phyloP scores from a whole-genome alignment of 2,888 invertebrate genomes.

The Eristalinus aeneus region DNA sequence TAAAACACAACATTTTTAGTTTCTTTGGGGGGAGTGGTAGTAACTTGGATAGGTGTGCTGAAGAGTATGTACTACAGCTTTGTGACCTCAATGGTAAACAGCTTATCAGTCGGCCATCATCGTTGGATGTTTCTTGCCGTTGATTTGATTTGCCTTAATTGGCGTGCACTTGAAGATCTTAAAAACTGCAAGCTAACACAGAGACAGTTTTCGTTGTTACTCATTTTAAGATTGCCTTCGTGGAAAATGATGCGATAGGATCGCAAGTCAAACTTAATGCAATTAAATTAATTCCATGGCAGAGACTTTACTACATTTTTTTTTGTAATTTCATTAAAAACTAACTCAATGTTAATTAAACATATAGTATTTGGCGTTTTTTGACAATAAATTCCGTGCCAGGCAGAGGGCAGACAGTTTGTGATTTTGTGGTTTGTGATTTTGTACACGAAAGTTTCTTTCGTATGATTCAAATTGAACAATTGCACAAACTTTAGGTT shows the following conservation, averaged over 20 bases:
- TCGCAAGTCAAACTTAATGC: constrained; percentile 14
- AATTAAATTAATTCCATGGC: neutral
- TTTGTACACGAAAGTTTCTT: no score
- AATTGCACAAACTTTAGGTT: no score
- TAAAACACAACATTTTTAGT: neutral
- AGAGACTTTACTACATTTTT: neutral
- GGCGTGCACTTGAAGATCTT: constrained; percentile 41
- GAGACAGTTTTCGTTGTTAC: neutral
- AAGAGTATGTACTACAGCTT: constrained; percentile 12
- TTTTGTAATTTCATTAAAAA: no score
- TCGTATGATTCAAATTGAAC: no score
- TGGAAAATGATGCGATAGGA: constrained; percentile 53
- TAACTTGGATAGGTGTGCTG: constrained; percentile 25
- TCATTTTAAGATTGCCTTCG: constrained; percentile 35
- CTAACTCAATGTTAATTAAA: no score
- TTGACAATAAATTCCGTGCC: no score
- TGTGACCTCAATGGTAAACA: constrained; percentile 46
- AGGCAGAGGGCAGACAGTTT: no score
- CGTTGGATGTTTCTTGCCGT: constrained; percentile 41
- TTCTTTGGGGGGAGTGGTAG: constrained; percentile 24
- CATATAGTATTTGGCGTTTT: no score
- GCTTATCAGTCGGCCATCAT: constrained; percentile 70
- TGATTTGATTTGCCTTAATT: constrained; percentile 64
- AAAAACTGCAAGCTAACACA: neutral
- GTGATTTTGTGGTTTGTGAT: no score